Conservation (phyloP, 2,797 vertebrate genomes). For the Pyrocephalus nanus region DNA sequence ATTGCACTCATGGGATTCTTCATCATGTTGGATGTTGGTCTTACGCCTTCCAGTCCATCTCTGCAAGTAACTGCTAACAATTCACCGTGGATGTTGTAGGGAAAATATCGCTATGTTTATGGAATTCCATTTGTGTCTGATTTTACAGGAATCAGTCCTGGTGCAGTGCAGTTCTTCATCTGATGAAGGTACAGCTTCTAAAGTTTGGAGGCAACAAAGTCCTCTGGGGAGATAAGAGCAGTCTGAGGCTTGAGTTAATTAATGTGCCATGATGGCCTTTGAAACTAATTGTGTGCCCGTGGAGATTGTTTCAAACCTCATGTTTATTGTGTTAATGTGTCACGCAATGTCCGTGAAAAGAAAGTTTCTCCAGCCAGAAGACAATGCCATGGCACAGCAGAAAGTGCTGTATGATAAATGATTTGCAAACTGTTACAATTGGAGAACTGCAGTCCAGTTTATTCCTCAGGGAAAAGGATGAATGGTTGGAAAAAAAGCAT, state of each 20-base stretch:
- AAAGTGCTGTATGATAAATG: not conserved
- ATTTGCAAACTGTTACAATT: not conserved
- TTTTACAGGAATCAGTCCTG: not conserved
- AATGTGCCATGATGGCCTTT: not conserved
- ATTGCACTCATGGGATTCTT: not conserved
- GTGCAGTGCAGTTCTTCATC: not conserved
- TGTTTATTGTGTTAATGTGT: not conserved
- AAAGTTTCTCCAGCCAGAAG: not conserved
- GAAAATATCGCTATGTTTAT: fast-evolving
- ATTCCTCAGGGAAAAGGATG: not conserved
- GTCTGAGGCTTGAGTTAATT: not conserved
- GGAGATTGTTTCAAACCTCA: not conserved
- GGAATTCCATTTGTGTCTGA: not conserved
- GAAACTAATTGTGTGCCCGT: not conserved
- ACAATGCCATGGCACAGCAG: not conserved
- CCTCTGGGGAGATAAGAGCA: not conserved
- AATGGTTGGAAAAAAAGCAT: not conserved
- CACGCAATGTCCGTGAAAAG: not conserved
- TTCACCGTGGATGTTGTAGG: not conserved
- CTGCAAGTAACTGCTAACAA: not conserved
- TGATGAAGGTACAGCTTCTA: not conserved
- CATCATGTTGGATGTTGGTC: not conserved
- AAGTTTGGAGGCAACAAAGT: not conserved
- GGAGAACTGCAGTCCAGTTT: not conserved
- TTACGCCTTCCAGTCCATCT: not conserved